Base-by-base conservation (phyloP, 2,797 vertebrate species). In the Protosalanx chinensis region DNA sequence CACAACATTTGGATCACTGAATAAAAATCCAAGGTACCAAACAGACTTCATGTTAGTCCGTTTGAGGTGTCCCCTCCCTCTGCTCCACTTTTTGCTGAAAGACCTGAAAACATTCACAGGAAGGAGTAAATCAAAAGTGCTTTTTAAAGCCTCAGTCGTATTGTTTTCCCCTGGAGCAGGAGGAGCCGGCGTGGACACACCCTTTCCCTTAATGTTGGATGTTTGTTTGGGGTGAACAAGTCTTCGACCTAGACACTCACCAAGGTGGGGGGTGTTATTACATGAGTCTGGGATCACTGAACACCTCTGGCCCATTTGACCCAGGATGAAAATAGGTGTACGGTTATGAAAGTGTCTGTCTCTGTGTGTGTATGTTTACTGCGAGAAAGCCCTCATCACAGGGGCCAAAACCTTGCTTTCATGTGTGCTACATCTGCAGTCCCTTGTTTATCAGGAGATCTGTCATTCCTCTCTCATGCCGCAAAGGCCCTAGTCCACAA, bases 51-150 rank as follows among this genome's bases (percentile, higher is more conserved):
- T 86, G 85, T 87, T 87, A 89, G 85, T 27, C 89, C 83, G 81
- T 76, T 82, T 76, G 76, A 85, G 84, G 80, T 69, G 90, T 84
- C 83, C 88, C 89, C 92, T 82, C 80, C 3, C 37, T 57, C 79
- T 81, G 15, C 8, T 32, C 30, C 71, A 13, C 79, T 72, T 84
- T 89, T 82, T 66, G 66, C 85, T 79, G 81, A 89, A 86, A 87
- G 84, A 86, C 90, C 88, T 74, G 88, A 92, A 93, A 95, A 95
- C 92, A 92, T 93, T 92, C 86, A 91, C 94, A 94, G 95, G 95
- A 95, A 96, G 90, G 91, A 88, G 91, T 92, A 86, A 89, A 94
- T 94, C 93, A 89, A 87, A 92, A 93, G 91, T 91, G 93, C 91
- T 92, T 92, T 89, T 91, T 89, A 91, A 93, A 94, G 85, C 90